Percentiles rank a stretch among this genome's conserved stretches.
Evolutionary conservation across 1,140 invertebrate species (phyloP).

Genomic region (Spodoptera litura): DNA sequence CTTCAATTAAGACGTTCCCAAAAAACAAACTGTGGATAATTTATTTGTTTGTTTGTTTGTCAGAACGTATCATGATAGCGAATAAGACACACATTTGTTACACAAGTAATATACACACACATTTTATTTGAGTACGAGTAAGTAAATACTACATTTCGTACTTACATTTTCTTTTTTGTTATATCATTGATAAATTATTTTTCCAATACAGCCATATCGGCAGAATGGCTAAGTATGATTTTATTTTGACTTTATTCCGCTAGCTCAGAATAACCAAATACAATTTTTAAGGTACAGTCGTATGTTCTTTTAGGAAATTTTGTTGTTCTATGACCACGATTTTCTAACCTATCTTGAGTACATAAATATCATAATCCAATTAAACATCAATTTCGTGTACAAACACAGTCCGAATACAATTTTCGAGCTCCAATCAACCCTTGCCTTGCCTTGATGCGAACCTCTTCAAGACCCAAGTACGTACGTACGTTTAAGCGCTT

Average conservation of each 20-base stretch:
- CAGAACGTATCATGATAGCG: not conserved
- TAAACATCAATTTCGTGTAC: not conserved
- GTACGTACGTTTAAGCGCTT: slow-evolving; percentile 15
- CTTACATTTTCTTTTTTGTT: too few species aligned
- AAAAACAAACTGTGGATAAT: not conserved
- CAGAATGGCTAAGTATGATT: too few species aligned
- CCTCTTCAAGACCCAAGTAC: slow-evolving; percentile 5
- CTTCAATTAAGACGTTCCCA: not conserved
- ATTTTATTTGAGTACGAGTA: too few species aligned
- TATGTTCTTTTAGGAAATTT: too few species aligned
- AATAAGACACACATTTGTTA: not conserved
- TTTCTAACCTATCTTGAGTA: too few species aligned
- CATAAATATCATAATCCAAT: not conserved
- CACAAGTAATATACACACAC: not conserved
- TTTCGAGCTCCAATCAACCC: slow-evolving; percentile 20
- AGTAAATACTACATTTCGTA: too few species aligned
- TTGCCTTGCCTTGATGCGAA: not conserved
- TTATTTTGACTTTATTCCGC: too few species aligned
- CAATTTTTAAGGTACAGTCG: too few species aligned
- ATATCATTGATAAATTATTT: too few species aligned
- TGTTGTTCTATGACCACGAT: too few species aligned
- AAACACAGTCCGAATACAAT: slow-evolving; percentile 10
- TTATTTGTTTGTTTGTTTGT: slow-evolving; percentile 33
- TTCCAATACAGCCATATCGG: too few species aligned
- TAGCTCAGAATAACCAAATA: too few species aligned